Evolutionary conservation across 1,140 invertebrate species (phyloP), one percentile per base, ranked within the genome.

Genomic region (Ips typographus): DNA sequence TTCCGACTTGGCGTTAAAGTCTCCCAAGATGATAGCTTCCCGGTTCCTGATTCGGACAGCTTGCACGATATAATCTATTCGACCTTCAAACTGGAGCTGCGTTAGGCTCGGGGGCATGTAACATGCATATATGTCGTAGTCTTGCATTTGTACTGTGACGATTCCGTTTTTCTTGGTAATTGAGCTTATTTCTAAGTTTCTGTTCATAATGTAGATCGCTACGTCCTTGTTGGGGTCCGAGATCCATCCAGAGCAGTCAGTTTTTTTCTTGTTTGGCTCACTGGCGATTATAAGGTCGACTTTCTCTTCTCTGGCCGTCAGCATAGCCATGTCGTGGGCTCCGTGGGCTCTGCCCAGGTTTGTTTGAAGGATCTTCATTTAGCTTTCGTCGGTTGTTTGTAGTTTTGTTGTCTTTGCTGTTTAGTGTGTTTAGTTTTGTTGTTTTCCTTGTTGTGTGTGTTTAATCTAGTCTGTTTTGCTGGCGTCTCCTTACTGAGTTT

Each of bases 1-100:
- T 6, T 37, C 57, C 1, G 70, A 70, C 62, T 70, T 73, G 8
- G 60, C 51, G 40, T 76, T 76, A 47, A 74, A 70, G 49, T 76
- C 73, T 1, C 71, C 69, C 43, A 57, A 58, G 6, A 40, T 22
- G 6, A 41, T 41, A 7, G 8, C 5, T 7, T 61, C 55, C 56
- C 57, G 40, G 3, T 39, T 51, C 57, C 36, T 6, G 36, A 5
- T n/a, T n/a, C 53, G 22, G 37, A 66, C 36, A 37, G 22, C n/a
- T 8, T 4, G n/a, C 6, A 57, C 6, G 7, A 58, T 7, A 40
- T 4, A 2, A 39, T 58, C 56, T 6, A 58, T 6, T 39, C 39
- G 58, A 4, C 41, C 1, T n/a, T 42, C 40, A 3, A 66, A 52
- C n/a, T 57, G 37, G 4, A 44, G 22, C 6, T 38, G n/a, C 3